Conservation (phyloP, 2,797 vertebrate species). For the Agapornis canus region DNA sequence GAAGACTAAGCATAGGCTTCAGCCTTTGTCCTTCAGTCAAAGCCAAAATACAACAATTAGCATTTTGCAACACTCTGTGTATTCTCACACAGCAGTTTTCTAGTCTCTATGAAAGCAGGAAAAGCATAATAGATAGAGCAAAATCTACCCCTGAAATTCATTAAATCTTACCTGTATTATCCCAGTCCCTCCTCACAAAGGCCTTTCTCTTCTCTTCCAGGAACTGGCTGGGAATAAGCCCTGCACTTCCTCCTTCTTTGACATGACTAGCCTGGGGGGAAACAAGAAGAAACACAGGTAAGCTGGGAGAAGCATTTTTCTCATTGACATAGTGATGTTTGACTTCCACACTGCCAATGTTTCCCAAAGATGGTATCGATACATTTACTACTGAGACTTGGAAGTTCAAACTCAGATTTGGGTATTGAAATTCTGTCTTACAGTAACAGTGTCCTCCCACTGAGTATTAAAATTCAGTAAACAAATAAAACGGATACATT, state of each 20-base stretch:
- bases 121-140: conserved; percentile 26
- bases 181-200: conserved; percentile 94
- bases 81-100: background rate
- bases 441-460: background rate
- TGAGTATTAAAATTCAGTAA: background rate
- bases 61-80: background rate
- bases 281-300: background rate
- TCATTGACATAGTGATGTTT: background rate
- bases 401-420: background rate
- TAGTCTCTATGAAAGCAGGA: background rate
- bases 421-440: background rate
- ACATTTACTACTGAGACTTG: background rate
- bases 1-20: background rate
- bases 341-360: background rate
- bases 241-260: conserved; percentile 88
- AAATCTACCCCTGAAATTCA: background rate
- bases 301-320: background rate
- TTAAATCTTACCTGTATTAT: conserved; percentile 80
- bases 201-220: conserved; percentile 99
- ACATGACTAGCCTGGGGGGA: conserved; percentile 85
- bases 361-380: background rate
- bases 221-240: conserved; percentile 97
- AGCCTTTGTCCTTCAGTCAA: background rate
- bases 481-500: background rate
- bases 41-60: background rate